Evolutionary conservation across 1,140 invertebrate genomes (phyloP), one percentile per base, ranked within the genome.

Genomic region (Dinoponera quadriceps): DNA sequence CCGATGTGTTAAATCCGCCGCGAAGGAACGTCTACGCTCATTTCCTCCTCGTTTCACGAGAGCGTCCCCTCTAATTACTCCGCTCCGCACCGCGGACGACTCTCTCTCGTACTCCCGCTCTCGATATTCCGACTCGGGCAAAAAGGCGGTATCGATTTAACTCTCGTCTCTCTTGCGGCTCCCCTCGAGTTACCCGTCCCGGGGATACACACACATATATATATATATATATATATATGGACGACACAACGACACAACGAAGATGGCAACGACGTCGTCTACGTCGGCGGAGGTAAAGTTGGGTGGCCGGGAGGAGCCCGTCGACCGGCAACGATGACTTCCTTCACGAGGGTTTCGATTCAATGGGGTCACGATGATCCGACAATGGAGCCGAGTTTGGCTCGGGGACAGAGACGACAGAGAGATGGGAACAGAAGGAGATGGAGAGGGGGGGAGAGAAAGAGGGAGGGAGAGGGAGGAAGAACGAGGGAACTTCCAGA

Each of bases 331-430:
- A 86, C 85, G 86, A 92, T 91, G 90, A 92, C 90, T 92, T 90
- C 87, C 89, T 91, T 86, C 86, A 88, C 85, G 88, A 89, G 78
- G 85, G 85, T 86, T 88, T 92, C 88, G 88, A 91, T 91, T 92
- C 90, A 88, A 89, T 91, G 85, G 90, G 90, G 89, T 92, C 87
- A 89, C 86, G 89, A 92, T 91, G 91, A 92, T 90, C 91, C 88
- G 85, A 91, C 90, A 91, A 91, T 91, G 72, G 89, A 82, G 83
- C 68, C 57, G 59, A 88, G 87, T 86, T 86, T 80, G 77, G 78
- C 69, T 44, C 59, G 80, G 83, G 88, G 84, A 85, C 87, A 75
- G 88, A n/a, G n/a, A n/a, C n/a, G n/a, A n/a, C n/a, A n/a, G n/a
- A n/a, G n/a, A n/a, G n/a, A 91, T 9, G 38, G 38, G 4, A 11